Percentiles rank a stretch among this genome's conserved stretches.
These are phyloP conservation scores for Sphaerodactylus townsendi DNA, from an alignment of 2,113 vertebrate species.

Conservation along the genomic window DNA sequence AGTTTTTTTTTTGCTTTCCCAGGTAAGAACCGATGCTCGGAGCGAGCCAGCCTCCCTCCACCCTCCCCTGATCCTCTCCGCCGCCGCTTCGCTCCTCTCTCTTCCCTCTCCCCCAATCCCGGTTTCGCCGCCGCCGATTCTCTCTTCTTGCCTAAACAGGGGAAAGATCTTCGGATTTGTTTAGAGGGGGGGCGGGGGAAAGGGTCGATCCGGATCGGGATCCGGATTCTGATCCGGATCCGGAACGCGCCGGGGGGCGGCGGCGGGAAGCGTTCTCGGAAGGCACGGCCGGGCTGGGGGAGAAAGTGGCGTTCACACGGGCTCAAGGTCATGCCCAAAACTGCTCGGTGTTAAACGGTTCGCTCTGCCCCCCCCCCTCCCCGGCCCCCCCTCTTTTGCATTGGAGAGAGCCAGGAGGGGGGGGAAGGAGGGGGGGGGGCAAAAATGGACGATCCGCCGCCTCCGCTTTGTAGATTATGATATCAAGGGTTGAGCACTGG, in stretches of 20 bases:
- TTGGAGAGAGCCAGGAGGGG: slow-evolving; percentile 73
- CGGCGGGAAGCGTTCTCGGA: slow-evolving; percentile 56
- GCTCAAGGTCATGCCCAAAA: slow-evolving; percentile 92
- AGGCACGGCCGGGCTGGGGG: slow-evolving; percentile 74
- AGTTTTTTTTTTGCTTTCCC: slow-evolving; percentile 78
- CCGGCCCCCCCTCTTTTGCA: slow-evolving; percentile 51
- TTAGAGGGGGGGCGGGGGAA: slow-evolving; percentile 71
- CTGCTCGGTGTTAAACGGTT: slow-evolving; percentile 81
- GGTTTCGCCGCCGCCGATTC: too few species aligned
- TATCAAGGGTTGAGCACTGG: slow-evolving; percentile 86
- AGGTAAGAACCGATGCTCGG: slow-evolving; percentile 85
- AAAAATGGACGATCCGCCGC: slow-evolving; percentile 85
- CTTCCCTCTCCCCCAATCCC: too few species aligned
- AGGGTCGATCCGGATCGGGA: slow-evolving; percentile 69
- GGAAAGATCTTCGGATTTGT: slow-evolving; percentile 41
- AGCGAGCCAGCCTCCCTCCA: slow-evolving; percentile 43
- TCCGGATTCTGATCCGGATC: too few species aligned
- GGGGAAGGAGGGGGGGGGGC: background rate
- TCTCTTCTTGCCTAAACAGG: background rate
- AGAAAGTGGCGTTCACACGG: slow-evolving; percentile 88
- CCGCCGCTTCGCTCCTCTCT: too few species aligned
- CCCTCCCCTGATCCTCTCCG: background rate
- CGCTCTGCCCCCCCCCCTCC: slow-evolving; percentile 25
- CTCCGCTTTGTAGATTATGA: slow-evolving; percentile 86
- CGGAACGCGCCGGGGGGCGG: slow-evolving; percentile 47